Conservation (phyloP, 2,113 vertebrate species). For the Junco hyemalis region DNA sequence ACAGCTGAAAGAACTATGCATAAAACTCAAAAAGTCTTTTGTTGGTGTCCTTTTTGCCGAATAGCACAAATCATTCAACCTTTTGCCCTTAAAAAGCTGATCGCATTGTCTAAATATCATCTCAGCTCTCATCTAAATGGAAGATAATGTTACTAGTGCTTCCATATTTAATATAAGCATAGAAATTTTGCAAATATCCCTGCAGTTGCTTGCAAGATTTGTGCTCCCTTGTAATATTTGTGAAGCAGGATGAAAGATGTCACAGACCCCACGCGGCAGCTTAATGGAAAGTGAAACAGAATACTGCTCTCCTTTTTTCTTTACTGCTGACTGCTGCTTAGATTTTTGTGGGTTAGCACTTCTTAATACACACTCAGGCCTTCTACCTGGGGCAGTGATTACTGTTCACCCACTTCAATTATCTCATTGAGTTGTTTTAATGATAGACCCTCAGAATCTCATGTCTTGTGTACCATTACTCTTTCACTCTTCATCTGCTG, state of each 20-base stretch:
- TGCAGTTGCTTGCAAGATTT: not conserved
- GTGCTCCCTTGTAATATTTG: not conserved
- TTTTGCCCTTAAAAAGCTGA: not conserved
- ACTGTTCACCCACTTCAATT: not conserved
- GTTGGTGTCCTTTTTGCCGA: not conserved
- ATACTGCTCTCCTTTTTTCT: not conserved
- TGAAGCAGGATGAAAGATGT: not conserved
- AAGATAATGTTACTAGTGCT: not conserved
- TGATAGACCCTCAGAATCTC: not conserved
- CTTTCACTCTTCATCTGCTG: not conserved
- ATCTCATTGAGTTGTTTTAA: not conserved
- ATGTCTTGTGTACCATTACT: not conserved
- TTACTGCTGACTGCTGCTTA: not conserved
- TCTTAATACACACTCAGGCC: not conserved
- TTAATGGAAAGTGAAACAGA: not conserved
- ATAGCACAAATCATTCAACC: not conserved
- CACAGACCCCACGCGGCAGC: rapidly evolving
- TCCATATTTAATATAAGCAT: not conserved
- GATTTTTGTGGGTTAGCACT: not conserved
- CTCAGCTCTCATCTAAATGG: not conserved
- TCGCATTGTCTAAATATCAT: not conserved
- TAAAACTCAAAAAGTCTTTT: not conserved
- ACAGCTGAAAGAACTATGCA: not conserved
- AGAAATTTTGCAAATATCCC: not conserved
- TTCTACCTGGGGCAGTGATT: not conserved